Conservation (phyloP, 2,888 invertebrate genomes). For the Nemapogon koenigi region DNA sequence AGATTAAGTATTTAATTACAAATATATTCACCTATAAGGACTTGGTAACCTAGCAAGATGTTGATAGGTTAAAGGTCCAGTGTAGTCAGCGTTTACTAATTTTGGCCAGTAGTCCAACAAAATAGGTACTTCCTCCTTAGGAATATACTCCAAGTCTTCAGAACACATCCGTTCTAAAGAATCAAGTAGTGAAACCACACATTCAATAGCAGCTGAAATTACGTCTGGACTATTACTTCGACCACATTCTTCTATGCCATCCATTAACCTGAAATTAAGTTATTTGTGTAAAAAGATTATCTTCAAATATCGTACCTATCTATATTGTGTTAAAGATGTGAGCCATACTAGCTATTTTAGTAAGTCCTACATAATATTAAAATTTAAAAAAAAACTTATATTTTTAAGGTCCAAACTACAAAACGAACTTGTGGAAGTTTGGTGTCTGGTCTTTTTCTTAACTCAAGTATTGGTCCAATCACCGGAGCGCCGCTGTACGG, state of each 20-base stretch:
- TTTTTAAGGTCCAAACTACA: no score
- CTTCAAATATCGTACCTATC: no score
- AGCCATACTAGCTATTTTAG: no score
- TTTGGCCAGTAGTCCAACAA: constrained; percentile 72
- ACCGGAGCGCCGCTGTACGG: no score
- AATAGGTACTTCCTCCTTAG: constrained; percentile 37
- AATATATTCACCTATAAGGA: constrained; percentile 70
- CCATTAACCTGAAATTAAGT: constrained; percentile 79
- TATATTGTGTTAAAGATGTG: no score
- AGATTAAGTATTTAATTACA: no score
- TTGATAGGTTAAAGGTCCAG: constrained; percentile 85
- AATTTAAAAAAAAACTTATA: no score
- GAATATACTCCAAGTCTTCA: constrained; percentile 58
- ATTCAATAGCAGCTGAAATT: constrained; percentile 81
- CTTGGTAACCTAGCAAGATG: constrained; percentile 83
- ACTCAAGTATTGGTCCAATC: no score
- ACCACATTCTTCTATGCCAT: constrained; percentile 93
- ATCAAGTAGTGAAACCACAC: constrained; percentile 81
- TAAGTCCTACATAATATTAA: no score
- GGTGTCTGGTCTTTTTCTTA: no score
- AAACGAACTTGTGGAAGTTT: no score
- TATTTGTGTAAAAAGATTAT: no score
- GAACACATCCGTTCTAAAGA: constrained; percentile 85
- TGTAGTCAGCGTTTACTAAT: constrained; percentile 79
- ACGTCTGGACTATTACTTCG: constrained; percentile 78